These are phyloP conservation scores for Volucella zonaria DNA, from an alignment of 2,888 invertebrate species.

Conservation along the genomic window DNA sequence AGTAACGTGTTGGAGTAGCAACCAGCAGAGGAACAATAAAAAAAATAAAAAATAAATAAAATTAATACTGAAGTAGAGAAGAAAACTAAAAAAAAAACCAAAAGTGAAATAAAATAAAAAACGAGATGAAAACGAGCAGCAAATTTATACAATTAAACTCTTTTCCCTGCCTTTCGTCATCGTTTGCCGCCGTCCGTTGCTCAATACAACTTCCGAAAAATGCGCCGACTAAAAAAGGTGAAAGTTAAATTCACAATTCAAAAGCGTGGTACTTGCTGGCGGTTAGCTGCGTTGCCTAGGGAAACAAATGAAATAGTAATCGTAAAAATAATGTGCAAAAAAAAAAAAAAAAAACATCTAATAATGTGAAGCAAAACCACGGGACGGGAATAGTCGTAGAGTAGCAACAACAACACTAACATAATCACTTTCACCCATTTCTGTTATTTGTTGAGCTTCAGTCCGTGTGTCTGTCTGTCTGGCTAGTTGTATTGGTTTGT, in stretches of 20 bases:
- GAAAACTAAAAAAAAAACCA: slow-evolving; percentile 17
- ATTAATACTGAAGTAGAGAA: background rate
- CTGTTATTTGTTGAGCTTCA: slow-evolving; percentile 11
- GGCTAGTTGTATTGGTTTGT: background rate
- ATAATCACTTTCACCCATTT: slow-evolving; percentile 62
- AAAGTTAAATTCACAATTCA: slow-evolving; percentile 49
- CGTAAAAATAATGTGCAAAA: slow-evolving; percentile 53
- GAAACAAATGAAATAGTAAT: slow-evolving; percentile 27
- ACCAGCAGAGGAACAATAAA: background rate
- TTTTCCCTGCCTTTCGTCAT: slow-evolving; percentile 31
- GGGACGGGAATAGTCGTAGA: slow-evolving; percentile 1
- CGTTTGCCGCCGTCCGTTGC: background rate
- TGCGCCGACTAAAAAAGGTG: slow-evolving; percentile 35
- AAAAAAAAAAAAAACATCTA: slow-evolving; percentile 1
- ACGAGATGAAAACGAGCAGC: slow-evolving; percentile 28
- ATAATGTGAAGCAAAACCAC: slow-evolving; percentile 12
- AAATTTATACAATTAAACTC: slow-evolving; percentile 43
- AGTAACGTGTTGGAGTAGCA: slow-evolving; percentile 14
- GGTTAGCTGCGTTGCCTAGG: background rate
- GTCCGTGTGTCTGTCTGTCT: slow-evolving; percentile 4
- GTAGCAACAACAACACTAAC: slow-evolving; percentile 1
- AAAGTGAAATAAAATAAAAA: slow-evolving; percentile 13
- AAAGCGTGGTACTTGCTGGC: background rate
- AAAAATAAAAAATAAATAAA: background rate
- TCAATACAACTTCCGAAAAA: slow-evolving; percentile 11